Conservation (phyloP, 2,888 invertebrate genomes). For the Athetis lepigone region DNA sequence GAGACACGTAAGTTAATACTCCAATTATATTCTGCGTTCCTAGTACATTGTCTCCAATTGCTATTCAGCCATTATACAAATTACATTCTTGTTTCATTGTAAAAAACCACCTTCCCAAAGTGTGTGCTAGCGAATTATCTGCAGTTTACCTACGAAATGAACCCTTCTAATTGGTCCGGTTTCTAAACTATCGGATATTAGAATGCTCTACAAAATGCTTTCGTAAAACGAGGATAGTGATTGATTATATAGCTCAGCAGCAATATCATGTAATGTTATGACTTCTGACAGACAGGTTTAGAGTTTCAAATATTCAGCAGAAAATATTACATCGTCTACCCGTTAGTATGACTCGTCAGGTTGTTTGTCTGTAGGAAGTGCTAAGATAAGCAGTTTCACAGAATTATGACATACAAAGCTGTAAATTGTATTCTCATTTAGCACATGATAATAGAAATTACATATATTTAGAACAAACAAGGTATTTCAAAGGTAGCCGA, state of each 20-base stretch:
- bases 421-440: conserved; percentile 29
- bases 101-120: conserved; percentile 3
- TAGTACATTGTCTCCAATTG: conserved; percentile 23
- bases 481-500: conserved; percentile 29
- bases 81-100: conserved; percentile 11
- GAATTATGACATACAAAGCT: conserved; percentile 27
- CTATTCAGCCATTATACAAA: conserved; percentile 26
- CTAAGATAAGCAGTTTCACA: conserved; percentile 30
- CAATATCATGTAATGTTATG: conserved; percentile 16
- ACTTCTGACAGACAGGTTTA: conserved; percentile 28
- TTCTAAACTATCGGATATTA: conserved; percentile 38
- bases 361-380: conserved; percentile 5
- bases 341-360: conserved; percentile 14
- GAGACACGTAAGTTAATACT: conserved; percentile 45
- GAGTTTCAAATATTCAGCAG: conserved; percentile 24
- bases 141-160: conserved; percentile 13
- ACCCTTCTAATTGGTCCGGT: conserved; percentile 33
- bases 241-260: conserved; percentile 9
- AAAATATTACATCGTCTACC: conserved; percentile 33
- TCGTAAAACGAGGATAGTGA: conserved; percentile 25
- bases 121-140: conserved; percentile 1
- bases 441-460: conserved; percentile 15
- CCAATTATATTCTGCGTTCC: conserved; percentile 37
- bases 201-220: conserved; percentile 34
- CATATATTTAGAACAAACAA: conserved; percentile 30